These are phyloP conservation scores for Catharus fuscescens DNA, from an alignment of 2,113 vertebrate genomes.

Conservation along the genomic window DNA sequence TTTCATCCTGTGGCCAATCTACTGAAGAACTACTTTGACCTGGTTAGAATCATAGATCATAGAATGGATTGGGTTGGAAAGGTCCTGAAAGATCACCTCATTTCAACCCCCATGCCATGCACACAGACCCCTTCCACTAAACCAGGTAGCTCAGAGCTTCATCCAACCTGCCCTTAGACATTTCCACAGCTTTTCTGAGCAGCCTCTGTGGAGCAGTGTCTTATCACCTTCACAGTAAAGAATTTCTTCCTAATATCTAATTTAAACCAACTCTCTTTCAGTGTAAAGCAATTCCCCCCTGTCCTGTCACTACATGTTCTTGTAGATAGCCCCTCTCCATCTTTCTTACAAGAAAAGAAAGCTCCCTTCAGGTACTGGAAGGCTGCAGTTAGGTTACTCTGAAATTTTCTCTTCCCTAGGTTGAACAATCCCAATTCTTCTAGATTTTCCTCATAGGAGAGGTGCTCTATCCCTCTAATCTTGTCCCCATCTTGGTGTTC, in stretches of 20 bases:
- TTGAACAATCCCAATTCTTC: background rate
- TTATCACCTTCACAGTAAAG: background rate
- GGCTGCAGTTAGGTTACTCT: background rate
- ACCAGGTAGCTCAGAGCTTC: background rate
- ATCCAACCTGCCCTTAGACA: background rate
- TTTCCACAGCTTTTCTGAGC: background rate
- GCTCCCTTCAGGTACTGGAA: background rate
- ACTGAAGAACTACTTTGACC: background rate
- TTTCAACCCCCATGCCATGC: background rate
- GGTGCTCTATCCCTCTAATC: background rate
- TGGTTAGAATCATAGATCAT: background rate
- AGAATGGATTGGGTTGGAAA: background rate
- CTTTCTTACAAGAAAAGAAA: background rate
- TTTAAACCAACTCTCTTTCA: background rate
- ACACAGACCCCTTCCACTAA: accelerated
- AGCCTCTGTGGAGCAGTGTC: background rate
- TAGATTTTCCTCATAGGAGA: background rate
- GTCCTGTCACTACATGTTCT: background rate
- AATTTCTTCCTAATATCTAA: background rate
- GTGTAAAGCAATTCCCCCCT: background rate
- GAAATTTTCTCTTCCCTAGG: background rate
- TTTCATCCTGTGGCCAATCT: background rate
- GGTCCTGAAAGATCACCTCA: background rate
- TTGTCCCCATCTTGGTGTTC: background rate
- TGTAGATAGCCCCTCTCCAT: background rate